A percentile compares a stretch with the other conserved stretches of the same genome.
phyloP scores from a whole-genome alignment of 2,888 invertebrate genomes.

The Yponomeuta malinellus region DNA sequence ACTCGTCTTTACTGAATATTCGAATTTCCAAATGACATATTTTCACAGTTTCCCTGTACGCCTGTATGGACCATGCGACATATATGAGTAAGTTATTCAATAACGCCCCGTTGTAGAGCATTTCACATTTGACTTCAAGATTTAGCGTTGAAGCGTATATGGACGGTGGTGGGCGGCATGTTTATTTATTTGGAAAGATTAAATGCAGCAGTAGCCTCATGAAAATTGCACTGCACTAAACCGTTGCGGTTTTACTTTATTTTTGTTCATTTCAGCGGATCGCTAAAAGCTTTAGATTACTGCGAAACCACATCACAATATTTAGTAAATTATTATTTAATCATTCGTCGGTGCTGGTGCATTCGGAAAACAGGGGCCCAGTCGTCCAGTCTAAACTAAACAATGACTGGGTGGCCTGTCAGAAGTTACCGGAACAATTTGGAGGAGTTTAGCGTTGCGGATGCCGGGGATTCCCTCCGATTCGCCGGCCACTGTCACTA shows the following conservation, averaged over 20 bases:
- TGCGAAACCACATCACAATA: no score
- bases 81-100: background rate
- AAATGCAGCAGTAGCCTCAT: background rate
- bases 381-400: constrained; percentile 30
- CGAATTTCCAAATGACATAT: background rate
- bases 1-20: background rate
- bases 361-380: background rate
- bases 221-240: background rate
- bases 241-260: background rate
- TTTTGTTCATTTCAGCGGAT: background rate
- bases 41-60: no score
- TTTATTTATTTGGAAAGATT: constrained; percentile 1
- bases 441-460: constrained; percentile 24
- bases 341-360: no score
- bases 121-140: background rate
- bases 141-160: background rate
- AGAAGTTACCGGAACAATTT: constrained; percentile 44
- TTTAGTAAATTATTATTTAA: no score
- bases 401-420: constrained; percentile 46
- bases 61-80: no score
- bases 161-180: background rate
- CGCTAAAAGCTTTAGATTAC: background rate
- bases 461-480: constrained; percentile 29
- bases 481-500: constrained; percentile 25
- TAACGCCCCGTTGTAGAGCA: background rate